These are phyloP conservation scores for Hylaea fasciaria DNA, from an alignment of 2,888 invertebrate genomes.

Conservation along the genomic window DNA sequence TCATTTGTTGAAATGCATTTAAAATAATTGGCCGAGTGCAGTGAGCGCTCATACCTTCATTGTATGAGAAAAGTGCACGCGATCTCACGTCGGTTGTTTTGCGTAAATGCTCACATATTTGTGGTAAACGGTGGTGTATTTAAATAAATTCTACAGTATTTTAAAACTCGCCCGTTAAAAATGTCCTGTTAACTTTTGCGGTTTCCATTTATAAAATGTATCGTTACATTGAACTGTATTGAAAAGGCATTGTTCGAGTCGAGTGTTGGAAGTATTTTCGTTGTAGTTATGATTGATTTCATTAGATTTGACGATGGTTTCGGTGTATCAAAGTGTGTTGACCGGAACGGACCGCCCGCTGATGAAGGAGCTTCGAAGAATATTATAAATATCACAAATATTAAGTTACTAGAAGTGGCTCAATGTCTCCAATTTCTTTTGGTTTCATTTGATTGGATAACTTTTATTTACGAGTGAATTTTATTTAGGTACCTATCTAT, in stretches of 20 bases:
- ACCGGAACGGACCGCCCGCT: slow-evolving; percentile 77
- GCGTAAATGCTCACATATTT: slow-evolving; percentile 83
- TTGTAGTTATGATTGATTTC: slow-evolving; percentile 81
- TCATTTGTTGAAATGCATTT: slow-evolving; percentile 85
- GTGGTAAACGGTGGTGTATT: slow-evolving; percentile 70
- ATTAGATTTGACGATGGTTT: slow-evolving; percentile 74
- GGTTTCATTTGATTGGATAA: slow-evolving; percentile 13
- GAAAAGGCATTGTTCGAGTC: slow-evolving; percentile 44
- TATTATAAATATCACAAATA: slow-evolving; percentile 51
- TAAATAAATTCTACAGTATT: slow-evolving; percentile 60
- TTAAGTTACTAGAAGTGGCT: slow-evolving; percentile 54
- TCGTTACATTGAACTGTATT: slow-evolving; percentile 21
- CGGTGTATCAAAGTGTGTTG: slow-evolving; percentile 80
- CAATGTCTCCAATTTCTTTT: slow-evolving; percentile 16
- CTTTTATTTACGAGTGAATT: slow-evolving; percentile 1
- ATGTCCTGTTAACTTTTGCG: slow-evolving; percentile 59
- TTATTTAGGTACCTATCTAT: background rate
- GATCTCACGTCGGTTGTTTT: slow-evolving; percentile 71
- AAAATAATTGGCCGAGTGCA: slow-evolving; percentile 81
- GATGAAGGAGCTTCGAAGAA: slow-evolving; percentile 60
- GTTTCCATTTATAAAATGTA: slow-evolving; percentile 31
- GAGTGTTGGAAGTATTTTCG: slow-evolving; percentile 51
- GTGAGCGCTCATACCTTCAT: slow-evolving; percentile 74
- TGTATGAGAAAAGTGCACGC: slow-evolving; percentile 80
- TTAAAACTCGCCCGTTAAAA: slow-evolving; percentile 48